Base-by-base conservation (phyloP, 2,113 vertebrate species). In the Mustela nigripes region DNA sequence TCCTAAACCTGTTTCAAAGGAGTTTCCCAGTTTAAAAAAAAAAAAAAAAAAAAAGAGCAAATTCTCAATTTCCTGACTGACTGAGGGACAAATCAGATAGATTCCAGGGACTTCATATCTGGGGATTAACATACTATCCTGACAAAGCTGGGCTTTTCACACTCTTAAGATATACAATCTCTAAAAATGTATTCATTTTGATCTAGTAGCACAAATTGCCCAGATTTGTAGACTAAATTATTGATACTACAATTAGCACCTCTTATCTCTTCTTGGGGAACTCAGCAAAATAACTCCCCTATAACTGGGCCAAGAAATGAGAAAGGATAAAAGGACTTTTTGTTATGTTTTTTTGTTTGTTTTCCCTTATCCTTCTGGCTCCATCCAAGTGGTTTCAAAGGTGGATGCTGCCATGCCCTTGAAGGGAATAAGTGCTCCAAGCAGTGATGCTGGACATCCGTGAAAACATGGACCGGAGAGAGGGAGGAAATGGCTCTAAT, bases 201-300 rank as follows among this genome's bases (percentile, higher is more conserved):
- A 95, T 78, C 79, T 84, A 93, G 69, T 50, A 83, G 94, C 86
- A 91, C 76, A 96, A 86, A 94, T 84, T 92, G 60, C n/a, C n/a
- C 33, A 95, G 81, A 69, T 94, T 78, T 80, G 58, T 73, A 92
- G 73, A 93, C 67, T 98, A 93, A 96, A 95, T 90, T 96, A 97
- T 88, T 97, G 94, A 97, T 92, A 69, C 56, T 81, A 92, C 71
- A 95, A 96, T 97, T 94, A 98, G 89, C 62, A 95, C 63, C 24
- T 96, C 62, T 93, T 92, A 39, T 80, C 33, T 97, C 79, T 92
- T 97, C 94, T 87, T 97, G 65, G 45, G 63, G n/a, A 26, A 80
- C 18, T 94, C 83, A 81, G 16, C 11, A 42, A 83, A 92, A 76
- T 65, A 78, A 94, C 74, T 88, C 50, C 95, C 16, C 26, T 84